Percentiles rank a stretch among this genome's conserved stretches.
Conservation (phyloP, 2,113 vertebrate genomes). For the Felis catus region F.catus_Fca126_mat1.0 CM031419.1:199966501-199967000, state of each 20-base stretch:
- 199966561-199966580: conserved; percentile 42
- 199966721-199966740: conserved; percentile 51
- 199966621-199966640: conserved; percentile 30
- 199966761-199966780: conserved; percentile 61
- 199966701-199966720: conserved; percentile 12
- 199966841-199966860: conserved; percentile 37
- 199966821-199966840: conserved; percentile 25
- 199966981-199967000: conserved; percentile 1
- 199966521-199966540: neutral
- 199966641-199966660: conserved; percentile 61
- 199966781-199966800: conserved; percentile 33
- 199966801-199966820: neutral
- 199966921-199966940: conserved; percentile 38
- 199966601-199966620: conserved; percentile 53
- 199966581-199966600: conserved; percentile 58
- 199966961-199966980: neutral
- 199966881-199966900: conserved; percentile 17
- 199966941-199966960: neutral
- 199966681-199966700: conserved; percentile 70
- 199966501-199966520: neutral
- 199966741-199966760: conserved; percentile 58
- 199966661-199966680: conserved; percentile 54
- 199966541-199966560: conserved; percentile 24
- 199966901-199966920: neutral
- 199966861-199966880: neutral